A percentile compares a stretch with the other conserved stretches of the same genome.
Conservation (phyloP, 1,140 invertebrate species). For the Ladona fulva region DNA sequence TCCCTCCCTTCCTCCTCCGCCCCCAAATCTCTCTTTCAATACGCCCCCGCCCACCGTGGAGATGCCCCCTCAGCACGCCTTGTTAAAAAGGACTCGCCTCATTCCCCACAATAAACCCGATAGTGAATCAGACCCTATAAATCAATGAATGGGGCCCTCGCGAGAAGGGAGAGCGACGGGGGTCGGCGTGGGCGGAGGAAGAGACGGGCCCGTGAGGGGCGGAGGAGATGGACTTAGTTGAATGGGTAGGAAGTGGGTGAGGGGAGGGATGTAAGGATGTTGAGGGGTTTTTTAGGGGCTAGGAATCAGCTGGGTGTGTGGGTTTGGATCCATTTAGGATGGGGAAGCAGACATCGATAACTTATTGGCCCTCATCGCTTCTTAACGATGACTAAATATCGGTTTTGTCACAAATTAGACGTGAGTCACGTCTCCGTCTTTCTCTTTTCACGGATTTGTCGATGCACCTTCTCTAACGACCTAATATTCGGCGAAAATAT, state of each 20-base stretch:
- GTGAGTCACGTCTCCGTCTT: too few species aligned
- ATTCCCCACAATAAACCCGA: constrained; percentile 1
- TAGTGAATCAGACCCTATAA: not conserved
- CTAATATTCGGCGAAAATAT: too few species aligned
- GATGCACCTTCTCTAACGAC: too few species aligned
- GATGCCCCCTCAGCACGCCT: not conserved
- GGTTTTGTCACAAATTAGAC: too few species aligned
- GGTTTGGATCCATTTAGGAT: too few species aligned
- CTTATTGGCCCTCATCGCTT: too few species aligned
- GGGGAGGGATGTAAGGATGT: not conserved
- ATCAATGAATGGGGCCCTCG: not conserved
- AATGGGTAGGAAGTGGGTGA: not conserved
- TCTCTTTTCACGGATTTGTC: too few species aligned
- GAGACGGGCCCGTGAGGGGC: not conserved
- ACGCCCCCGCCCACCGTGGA: not conserved
- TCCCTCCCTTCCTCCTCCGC: not conserved
- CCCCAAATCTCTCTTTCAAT: not conserved
- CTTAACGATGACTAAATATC: too few species aligned
- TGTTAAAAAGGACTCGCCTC: not conserved
- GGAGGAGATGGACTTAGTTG: not conserved
- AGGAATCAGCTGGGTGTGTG: too few species aligned
- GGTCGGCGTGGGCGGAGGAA: not conserved
- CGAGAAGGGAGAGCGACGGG: not conserved
- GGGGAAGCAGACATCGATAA: too few species aligned
- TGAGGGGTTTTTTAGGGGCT: too few species aligned